Conservation (phyloP, 37 sponge, comb jelly and placozoan species). For the Dysidea cf. avara region DNA sequence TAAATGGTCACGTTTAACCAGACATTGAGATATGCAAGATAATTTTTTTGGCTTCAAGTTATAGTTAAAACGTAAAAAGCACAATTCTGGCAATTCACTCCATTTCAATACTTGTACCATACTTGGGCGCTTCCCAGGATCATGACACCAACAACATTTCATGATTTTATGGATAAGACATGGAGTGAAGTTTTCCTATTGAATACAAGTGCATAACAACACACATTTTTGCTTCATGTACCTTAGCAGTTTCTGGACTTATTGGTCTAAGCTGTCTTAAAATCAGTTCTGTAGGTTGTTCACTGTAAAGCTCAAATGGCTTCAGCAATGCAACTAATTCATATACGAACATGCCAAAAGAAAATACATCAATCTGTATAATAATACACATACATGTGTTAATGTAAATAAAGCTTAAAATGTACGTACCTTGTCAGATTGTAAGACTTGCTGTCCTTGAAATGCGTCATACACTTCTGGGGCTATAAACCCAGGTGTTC, state of each 20-base stretch:
- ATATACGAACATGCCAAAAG: conserved; percentile 81
- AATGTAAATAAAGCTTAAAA: too few relatives aligned
- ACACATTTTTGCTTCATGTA: too few relatives aligned
- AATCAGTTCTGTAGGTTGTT: too few relatives aligned
- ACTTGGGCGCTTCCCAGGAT: too few relatives aligned
- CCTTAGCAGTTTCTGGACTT: too few relatives aligned
- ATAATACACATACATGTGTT: too few relatives aligned
- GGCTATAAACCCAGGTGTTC: conserved; percentile 90
- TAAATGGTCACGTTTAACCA: too few relatives aligned
- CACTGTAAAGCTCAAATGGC: conserved; percentile 61
- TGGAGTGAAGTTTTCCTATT: conserved; percentile 54
- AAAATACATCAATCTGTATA: conserved; percentile 91
- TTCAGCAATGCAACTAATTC: conserved; percentile 57
- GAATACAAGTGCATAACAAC: too few relatives aligned
- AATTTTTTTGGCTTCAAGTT: too few relatives aligned
- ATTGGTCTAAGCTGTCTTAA: too few relatives aligned
- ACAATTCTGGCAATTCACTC: conserved; percentile 47
- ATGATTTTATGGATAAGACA: conserved; percentile 69
- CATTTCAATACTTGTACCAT: conserved; percentile 52
- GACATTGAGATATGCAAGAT: too few relatives aligned
- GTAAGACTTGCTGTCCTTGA: conserved; percentile 45
- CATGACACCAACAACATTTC: conserved; percentile 78
- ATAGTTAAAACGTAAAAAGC: too few relatives aligned
- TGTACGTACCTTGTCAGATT: conserved; percentile 45
- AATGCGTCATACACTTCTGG: conserved; percentile 75